A percentile compares a stretch with the other conserved stretches of the same genome.
Conservation (phyloP, 23 tunicate genomes). For the Ascidia mentula region DNA sequence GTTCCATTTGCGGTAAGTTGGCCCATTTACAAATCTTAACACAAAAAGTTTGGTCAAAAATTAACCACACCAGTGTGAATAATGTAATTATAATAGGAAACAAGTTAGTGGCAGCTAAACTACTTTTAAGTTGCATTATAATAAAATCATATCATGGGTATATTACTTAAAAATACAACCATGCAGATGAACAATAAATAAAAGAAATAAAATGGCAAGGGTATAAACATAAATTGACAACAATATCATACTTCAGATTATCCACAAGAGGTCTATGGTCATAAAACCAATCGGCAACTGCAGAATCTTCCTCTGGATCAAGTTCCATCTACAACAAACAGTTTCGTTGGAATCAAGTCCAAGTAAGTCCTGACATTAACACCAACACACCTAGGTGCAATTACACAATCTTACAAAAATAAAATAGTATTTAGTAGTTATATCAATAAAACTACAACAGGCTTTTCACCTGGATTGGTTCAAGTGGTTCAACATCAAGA, state of each 20-base stretch:
- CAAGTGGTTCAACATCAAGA: constrained; percentile 97
- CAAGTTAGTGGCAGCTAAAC: too few species aligned
- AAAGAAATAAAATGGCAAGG: too few species aligned
- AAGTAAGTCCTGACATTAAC: too few species aligned
- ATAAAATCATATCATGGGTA: too few species aligned
- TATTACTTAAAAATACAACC: too few species aligned
- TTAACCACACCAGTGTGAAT: too few species aligned
- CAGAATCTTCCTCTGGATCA: constrained; percentile 95
- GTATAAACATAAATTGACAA: too few species aligned
- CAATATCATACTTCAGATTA: constrained; percentile 52
- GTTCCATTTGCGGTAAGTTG: constrained; percentile 92
- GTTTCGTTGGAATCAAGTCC: background rate
- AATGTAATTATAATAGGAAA: too few species aligned
- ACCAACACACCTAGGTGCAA: background rate
- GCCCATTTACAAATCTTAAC: constrained; percentile 85
- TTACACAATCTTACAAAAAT: background rate
- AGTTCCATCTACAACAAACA: constrained; percentile 64
- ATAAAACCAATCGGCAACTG: constrained; percentile 94
- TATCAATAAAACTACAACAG: background rate
- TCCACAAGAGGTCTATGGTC: constrained; percentile 89
- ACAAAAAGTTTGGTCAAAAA: too few species aligned
- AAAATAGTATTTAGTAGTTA: background rate
- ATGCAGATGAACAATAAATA: too few species aligned
- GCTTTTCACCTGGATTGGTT: constrained; percentile 65
- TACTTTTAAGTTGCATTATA: too few species aligned